Evolutionary conservation across 1,140 invertebrate genomes (phyloP), one percentile per base, ranked within the genome.

Genomic region (Fopius arisanus): DNA sequence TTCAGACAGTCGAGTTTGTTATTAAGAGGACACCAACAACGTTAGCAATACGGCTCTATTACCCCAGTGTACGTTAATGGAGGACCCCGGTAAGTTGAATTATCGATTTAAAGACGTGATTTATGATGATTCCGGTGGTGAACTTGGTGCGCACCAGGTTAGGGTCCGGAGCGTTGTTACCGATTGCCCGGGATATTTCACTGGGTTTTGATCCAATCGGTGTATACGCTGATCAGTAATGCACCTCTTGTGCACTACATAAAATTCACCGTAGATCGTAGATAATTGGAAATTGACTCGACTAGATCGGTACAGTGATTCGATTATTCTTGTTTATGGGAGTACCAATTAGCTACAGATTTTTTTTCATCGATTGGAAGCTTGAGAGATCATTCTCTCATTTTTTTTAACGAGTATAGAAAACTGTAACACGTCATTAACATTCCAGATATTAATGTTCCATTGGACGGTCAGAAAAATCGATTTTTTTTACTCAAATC

Each of bases 21-120:
- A 83, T 83, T 83, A 83, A 83, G 82, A 80, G 78, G 81, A 83
- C 82, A 82, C 82, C 82, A 82, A 82, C 82, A 83, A 83, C 74
- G 79, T 83, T 81, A 81, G 70, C 80, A 77, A 78, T 81, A 83
- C 82, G 76, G 77, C 82, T 83, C 81, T 82, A 82, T 83, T 83
- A 83, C 80, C 41, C 66, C 75, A 68, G 41, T 41, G 65, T 72
- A 71, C 75, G 74, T 83, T 81, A 81, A 81, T 82, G 77, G 80
- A 72, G 72, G 66, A 75, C 68, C 68, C 48, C 73, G 26, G 70
- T 78, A 77, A 78, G 54, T 51, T 68, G 68, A 72, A 71, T 78
- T 82, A 81, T 83, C 82, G 80, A 83, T 82, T 82, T 80, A 81
- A 73, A 41, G 67, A 65, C 54, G 59, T 82, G 78, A 83, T 82